Percentiles rank a stretch among this genome's conserved stretches.
Conservation (phyloP, 2,797 vertebrate species). For the Lemur catta region DNA sequence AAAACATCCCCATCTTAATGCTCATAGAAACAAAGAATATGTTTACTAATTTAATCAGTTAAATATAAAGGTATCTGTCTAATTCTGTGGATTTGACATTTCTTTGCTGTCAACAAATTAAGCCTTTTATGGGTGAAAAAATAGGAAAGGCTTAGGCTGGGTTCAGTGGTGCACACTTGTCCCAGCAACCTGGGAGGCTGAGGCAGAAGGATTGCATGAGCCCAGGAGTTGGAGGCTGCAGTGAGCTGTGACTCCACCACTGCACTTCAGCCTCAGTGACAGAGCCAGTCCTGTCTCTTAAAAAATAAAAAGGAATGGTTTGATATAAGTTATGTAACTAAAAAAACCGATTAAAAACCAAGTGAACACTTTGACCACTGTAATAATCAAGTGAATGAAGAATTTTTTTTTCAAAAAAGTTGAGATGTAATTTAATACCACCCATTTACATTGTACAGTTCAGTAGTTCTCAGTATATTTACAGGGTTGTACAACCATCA, state of each 20-base stretch:
- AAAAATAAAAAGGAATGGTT: not conserved
- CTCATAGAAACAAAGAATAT: not conserved
- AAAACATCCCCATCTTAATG: not conserved
- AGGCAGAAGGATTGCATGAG: not conserved
- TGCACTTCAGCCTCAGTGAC: not conserved
- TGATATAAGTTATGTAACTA: not conserved
- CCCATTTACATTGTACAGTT: not conserved
- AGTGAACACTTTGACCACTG: not conserved
- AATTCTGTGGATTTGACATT: not conserved
- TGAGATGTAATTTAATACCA: not conserved
- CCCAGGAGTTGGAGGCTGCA: not conserved
- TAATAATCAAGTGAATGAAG: constrained; percentile 9
- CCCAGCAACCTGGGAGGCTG: not conserved
- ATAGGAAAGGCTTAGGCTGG: not conserved
- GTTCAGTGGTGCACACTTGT: not conserved
- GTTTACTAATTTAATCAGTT: not conserved
- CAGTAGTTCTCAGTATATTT: not conserved
- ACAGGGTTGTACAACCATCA: not conserved
- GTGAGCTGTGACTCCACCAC: not conserved
- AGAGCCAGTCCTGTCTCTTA: not conserved
- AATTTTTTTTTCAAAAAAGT: not conserved
- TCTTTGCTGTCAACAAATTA: not conserved
- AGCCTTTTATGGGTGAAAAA: not conserved
- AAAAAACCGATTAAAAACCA: not conserved
- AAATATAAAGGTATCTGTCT: not conserved